Evolutionary conservation across 37 sponge, comb jelly and placozoan species (phyloP).

Genomic region (Mnemiopsis leidyi): DNA sequence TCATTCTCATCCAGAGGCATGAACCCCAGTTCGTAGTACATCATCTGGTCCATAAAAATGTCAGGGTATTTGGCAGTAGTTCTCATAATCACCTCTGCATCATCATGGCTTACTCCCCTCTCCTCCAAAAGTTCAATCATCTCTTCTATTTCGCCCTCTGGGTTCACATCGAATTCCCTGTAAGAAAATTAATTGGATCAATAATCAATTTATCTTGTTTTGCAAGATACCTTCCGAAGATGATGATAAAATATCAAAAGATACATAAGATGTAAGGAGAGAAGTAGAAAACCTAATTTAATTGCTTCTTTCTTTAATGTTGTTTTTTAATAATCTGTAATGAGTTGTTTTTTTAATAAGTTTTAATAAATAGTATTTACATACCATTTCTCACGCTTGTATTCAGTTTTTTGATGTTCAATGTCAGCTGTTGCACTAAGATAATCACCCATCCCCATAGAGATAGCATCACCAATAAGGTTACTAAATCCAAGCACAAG

Average conservation of each 20-base stretch:
- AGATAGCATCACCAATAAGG: slow-evolving; percentile 55
- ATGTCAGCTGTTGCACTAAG: slow-evolving; percentile 46
- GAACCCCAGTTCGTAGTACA: slow-evolving; percentile 55
- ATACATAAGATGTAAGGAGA: no score
- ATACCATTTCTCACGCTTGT: slow-evolving; percentile 51
- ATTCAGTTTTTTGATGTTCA: slow-evolving; percentile 46
- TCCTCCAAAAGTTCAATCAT: slow-evolving; percentile 33
- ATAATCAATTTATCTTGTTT: no score
- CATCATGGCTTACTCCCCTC: neutral
- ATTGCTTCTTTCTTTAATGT: neutral
- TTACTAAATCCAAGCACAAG: slow-evolving; percentile 52
- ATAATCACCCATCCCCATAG: slow-evolving; percentile 63
- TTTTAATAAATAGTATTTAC: no score
- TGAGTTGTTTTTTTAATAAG: no score
- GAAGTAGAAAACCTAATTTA: no score
- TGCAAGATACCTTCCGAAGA: no score
- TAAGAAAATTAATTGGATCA: no score
- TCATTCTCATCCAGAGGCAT: slow-evolving; percentile 29
- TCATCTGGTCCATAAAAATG: slow-evolving; percentile 51
- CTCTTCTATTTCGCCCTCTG: slow-evolving; percentile 25
- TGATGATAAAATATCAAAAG: no score
- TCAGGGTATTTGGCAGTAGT: slow-evolving; percentile 56
- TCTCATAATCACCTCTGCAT: slow-evolving; percentile 8
- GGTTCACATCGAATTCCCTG: slow-evolving; percentile 39
- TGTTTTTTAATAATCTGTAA: neutral